Conservation (phyloP, 2,113 vertebrate genomes). For the Notothenia rossii region DNA sequence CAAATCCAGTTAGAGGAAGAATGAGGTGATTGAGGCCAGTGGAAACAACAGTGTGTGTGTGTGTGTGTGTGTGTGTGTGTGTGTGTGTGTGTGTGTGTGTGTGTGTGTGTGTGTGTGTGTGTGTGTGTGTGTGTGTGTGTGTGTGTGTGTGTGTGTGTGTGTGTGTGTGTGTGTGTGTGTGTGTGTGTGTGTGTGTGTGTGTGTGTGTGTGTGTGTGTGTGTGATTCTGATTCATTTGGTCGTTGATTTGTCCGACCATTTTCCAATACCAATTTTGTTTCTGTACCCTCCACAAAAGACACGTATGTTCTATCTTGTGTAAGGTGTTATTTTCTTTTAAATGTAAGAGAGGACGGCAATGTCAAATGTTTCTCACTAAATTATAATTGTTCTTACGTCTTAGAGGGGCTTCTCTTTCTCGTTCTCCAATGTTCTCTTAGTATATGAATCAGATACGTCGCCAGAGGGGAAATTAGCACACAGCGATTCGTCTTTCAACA, state of each 20-base stretch:
- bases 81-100: no score
- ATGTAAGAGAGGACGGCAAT: not conserved
- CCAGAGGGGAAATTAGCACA: slow-evolving; percentile 44
- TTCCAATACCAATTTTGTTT: not conserved
- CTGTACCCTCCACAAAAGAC: not conserved
- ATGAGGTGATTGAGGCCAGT: slow-evolving; percentile 52
- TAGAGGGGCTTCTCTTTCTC: not conserved
- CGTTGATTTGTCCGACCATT: no score
- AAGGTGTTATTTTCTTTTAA: not conserved
- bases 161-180: no score
- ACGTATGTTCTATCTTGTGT: not conserved
- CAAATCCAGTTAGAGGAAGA: slow-evolving; percentile 42
- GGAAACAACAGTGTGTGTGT: slow-evolving; percentile 41
- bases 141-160: no score
- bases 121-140: no score
- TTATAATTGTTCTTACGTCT: not conserved
- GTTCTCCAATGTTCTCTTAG: slow-evolving; percentile 3
- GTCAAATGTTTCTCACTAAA: not conserved
- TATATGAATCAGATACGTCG: slow-evolving; percentile 13
- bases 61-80: slow-evolving; percentile 1
- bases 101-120: no score
- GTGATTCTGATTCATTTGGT: no score
- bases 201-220: not conserved
- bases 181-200: no score
- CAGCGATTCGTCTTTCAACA: slow-evolving; percentile 39